These are phyloP conservation scores for Yponomeuta evonymella DNA, from an alignment of 2,888 invertebrate species.

Conservation along the genomic window DNA sequence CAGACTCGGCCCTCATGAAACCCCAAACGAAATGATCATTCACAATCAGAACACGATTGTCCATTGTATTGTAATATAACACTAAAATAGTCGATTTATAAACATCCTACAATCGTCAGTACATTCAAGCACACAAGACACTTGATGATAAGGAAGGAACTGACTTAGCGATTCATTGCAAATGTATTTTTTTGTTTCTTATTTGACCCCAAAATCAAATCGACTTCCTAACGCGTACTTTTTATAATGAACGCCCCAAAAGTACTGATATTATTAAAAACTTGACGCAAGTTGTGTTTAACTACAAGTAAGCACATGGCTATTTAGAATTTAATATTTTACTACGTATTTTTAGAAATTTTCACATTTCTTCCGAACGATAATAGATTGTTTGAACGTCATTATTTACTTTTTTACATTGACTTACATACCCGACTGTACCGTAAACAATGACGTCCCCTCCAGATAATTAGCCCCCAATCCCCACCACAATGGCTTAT, in stretches of 20 bases:
- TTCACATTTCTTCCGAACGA: too few species aligned
- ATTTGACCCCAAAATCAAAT: too few species aligned
- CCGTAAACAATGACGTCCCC: slow-evolving; percentile 16
- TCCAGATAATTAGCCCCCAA: slow-evolving; percentile 47
- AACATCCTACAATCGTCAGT: slow-evolving; percentile 14
- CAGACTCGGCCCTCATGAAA: background rate
- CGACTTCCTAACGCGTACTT: too few species aligned
- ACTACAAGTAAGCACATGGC: too few species aligned
- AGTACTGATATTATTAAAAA: too few species aligned
- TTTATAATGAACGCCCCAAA: too few species aligned
- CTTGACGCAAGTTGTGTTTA: too few species aligned
- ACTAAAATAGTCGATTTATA: slow-evolving; percentile 14
- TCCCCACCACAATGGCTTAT: slow-evolving; percentile 62
- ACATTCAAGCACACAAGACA: background rate
- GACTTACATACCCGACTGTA: background rate
- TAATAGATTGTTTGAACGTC: too few species aligned
- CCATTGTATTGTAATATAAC: slow-evolving; percentile 64
- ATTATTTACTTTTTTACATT: background rate
- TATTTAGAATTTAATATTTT: too few species aligned
- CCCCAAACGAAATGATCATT: background rate
- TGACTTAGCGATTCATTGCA: too few species aligned
- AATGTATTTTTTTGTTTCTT: too few species aligned
- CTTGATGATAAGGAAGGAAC: background rate
- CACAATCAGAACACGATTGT: slow-evolving; percentile 44
- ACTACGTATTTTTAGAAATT: too few species aligned